A percentile compares a stretch with the other conserved stretches of the same genome.
Evolutionary conservation across 2,797 vertebrate genomes (phyloP).

Genomic region (Chelmon rostratus): DNA sequence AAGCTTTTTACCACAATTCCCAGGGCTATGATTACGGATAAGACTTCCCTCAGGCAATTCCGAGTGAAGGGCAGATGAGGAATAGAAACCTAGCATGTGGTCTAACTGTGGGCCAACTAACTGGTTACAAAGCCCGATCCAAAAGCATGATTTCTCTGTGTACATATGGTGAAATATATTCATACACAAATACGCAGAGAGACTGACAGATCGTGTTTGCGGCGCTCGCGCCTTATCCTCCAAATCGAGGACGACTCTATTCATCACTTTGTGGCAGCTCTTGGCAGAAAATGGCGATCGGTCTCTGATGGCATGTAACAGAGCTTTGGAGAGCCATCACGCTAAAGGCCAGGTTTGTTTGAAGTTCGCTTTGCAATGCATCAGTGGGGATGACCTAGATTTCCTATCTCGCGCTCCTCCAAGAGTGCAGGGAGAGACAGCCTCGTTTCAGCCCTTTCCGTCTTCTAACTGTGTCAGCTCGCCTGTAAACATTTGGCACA

Average conservation of each 20-base stretch:
- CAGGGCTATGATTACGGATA: conserved; percentile 73
- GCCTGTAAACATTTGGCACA: conserved; percentile 84
- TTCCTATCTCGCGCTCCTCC: conserved; percentile 71
- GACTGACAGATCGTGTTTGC: conserved; percentile 20
- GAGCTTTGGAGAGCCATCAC: conserved; percentile 75
- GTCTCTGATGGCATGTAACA: conserved; percentile 78
- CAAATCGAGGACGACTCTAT: conserved; percentile 37
- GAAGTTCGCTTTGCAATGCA: conserved; percentile 84
- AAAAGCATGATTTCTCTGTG: conserved; percentile 29
- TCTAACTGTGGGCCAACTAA: conserved; percentile 55
- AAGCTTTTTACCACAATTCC: conserved; percentile 73
- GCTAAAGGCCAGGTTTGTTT: conserved; percentile 84
- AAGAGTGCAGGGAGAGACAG: conserved; percentile 72
- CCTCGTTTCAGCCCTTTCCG: conserved; percentile 77
- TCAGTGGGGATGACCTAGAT: conserved; percentile 86
- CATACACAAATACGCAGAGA: conserved; percentile 2
- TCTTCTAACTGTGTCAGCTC: conserved; percentile 83
- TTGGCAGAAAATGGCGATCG: conserved; percentile 69
- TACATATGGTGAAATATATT: conserved; percentile 28
- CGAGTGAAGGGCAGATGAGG: conserved; percentile 66
- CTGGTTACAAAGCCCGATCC: conserved; percentile 38
- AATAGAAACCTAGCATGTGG: conserved; percentile 60
- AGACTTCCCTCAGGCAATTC: conserved; percentile 68
- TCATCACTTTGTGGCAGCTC: conserved; percentile 58
- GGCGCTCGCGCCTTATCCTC: conserved; percentile 21